Evolutionary conservation across 2,888 invertebrate genomes (phyloP).

Genomic region (Torymus auratus): DNA sequence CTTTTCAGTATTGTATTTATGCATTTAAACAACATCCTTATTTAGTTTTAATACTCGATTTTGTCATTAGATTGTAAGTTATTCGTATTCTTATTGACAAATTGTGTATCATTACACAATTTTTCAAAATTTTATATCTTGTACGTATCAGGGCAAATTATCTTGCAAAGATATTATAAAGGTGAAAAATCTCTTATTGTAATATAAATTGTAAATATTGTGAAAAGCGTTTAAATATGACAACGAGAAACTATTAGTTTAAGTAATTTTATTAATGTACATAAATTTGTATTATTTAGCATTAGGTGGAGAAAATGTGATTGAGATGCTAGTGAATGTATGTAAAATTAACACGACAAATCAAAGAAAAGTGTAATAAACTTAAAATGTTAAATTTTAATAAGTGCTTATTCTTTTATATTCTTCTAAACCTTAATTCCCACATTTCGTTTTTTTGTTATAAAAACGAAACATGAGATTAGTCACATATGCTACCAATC

Average conservation of each 20-base stretch:
- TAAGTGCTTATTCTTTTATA: not conserved
- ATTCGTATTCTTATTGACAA: conserved; percentile 2
- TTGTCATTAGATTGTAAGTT: conserved; percentile 4
- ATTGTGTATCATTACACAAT: conserved; percentile 28
- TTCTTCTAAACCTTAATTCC: not conserved
- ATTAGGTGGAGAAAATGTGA: conserved; percentile 71
- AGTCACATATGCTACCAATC: too few species aligned
- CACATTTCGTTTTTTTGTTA: too few species aligned
- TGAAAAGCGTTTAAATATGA: conserved; percentile 60
- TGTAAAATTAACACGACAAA: conserved; percentile 41
- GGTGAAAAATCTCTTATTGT: conserved; percentile 42
- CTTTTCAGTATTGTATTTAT: conserved; percentile 2
- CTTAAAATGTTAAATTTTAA: conserved; percentile 10
- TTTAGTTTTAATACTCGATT: conserved; percentile 11
- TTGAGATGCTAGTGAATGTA: conserved; percentile 73
- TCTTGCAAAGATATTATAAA: conserved; percentile 24
- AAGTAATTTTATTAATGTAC: conserved; percentile 68
- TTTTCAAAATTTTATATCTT: conserved; percentile 30
- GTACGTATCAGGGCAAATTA: conserved; percentile 22
- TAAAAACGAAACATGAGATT: too few species aligned
- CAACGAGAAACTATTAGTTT: conserved; percentile 61
- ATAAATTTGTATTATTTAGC: conserved; percentile 67
- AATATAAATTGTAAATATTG: conserved; percentile 68
- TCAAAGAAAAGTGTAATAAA: conserved; percentile 53
- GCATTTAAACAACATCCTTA: conserved; percentile 8